These are phyloP conservation scores for Palythoa heliodiscus DNA, from an alignment of 92 coral and sea anemone genomes.

Conservation along the genomic window DNA sequence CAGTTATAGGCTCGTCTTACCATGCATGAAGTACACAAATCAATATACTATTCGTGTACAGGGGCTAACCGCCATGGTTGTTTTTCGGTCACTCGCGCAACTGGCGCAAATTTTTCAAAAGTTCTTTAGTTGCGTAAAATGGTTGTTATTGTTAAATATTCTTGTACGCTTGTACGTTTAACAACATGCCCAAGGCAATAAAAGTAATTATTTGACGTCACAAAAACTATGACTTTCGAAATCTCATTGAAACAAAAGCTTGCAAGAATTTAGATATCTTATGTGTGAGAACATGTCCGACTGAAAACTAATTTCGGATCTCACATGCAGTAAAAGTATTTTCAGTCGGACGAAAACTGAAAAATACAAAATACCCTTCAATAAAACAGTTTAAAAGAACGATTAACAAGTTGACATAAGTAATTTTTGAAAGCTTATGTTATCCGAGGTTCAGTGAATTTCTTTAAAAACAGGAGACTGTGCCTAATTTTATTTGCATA, in stretches of 20 bases:
- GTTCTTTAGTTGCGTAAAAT: not conserved
- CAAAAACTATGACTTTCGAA: not conserved
- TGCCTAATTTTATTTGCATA: slow-evolving; percentile 4
- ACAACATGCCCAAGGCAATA: slow-evolving; percentile 3
- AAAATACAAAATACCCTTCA: not conserved
- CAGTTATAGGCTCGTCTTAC: not conserved
- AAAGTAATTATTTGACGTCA: slow-evolving; percentile 22
- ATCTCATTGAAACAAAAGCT: not conserved
- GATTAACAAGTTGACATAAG: slow-evolving; percentile 2
- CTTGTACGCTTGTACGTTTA: not conserved
- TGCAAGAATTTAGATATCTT: not conserved
- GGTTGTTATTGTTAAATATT: slow-evolving; percentile 15
- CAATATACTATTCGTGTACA: no score
- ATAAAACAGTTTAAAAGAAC: not conserved
- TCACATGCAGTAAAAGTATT: not conserved
- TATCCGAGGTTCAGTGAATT: slow-evolving; percentile 19
- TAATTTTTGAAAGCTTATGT: not conserved
- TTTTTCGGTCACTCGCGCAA: not conserved
- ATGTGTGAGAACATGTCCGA: not conserved
- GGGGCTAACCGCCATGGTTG: not conserved
- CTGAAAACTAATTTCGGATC: not conserved
- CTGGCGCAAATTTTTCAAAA: not conserved
- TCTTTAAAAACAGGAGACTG: not conserved
- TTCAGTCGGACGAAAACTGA: not conserved
- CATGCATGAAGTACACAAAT: not conserved